Base-by-base conservation (phyloP, 2,113 vertebrate species). In the Melanostigma gelatinosum region DNA sequence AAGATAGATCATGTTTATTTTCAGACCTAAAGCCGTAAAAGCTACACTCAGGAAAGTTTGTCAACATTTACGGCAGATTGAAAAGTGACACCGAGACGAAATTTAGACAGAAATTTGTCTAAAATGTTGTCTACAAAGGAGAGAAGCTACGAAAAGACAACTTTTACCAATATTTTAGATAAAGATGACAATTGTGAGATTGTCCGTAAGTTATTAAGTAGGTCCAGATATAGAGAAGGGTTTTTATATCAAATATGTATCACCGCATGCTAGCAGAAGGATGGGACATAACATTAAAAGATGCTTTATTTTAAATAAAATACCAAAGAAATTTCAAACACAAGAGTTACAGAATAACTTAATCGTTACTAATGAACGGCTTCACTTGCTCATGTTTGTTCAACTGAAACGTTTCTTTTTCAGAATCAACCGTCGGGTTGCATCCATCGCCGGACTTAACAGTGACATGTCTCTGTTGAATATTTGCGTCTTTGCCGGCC, bases 391-490 rank as follows among this genome's bases (percentile, higher is more conserved):
- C 3, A n/a, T 36, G n/a, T 68, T 64, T 52, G 7, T 57, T 55
- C 1, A 71, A 57, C 4, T 77, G 4, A 48, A 74, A 34, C 3
- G 0, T 58, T 44, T 79, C 1, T 62, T 50, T 85, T 73, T 72
- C 75, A 85, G 85, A 63, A 50, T 44, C 32, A 80, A 55, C 13
- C 68, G 66, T 63, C 55, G 46, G 42, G 34, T 20, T 22, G 4
- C 20, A 32, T 9, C 9, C 0, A 50, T 24, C 10, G 0, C 3
- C 38, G 29, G 15, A 42, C 15, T 32, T 2, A 32, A 15, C 36
- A 68, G 8, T 61, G 76, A 32, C 44, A 95, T 94, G 93, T 72
- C 46, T 11, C 46, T 66, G n/a, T 18, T 64, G 6, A 46, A 63
- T 4, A 18, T 83, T 0, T 67, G 61, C 48, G 0, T 92, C 67